These are phyloP conservation scores for Apodemus agrarius DNA, from an alignment of 2,797 vertebrate genomes.

Conservation along the genomic window DNA sequence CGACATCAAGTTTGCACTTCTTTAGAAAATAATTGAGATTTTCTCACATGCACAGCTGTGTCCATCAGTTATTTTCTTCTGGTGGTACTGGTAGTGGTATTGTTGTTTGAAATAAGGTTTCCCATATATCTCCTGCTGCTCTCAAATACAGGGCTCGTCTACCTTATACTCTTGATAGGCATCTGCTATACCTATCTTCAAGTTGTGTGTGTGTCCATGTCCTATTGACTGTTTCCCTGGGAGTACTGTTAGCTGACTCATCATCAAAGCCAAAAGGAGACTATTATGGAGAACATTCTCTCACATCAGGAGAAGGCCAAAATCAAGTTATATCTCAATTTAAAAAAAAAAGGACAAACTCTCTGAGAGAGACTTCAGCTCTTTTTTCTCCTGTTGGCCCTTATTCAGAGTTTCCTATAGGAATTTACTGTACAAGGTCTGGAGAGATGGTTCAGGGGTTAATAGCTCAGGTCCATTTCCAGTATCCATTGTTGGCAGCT, in stretches of 20 bases:
- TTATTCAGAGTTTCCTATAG: conserved; percentile 17
- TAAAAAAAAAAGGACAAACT: neutral
- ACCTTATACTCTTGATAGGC: neutral
- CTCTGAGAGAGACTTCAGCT: neutral
- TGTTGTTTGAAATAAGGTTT: neutral
- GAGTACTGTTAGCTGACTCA: neutral
- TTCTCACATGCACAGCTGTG: neutral
- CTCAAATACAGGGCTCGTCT: neutral
- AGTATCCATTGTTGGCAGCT: neutral
- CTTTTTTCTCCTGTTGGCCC: neutral
- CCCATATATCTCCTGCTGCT: neutral
- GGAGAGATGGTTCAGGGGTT: neutral
- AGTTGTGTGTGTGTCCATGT: neutral
- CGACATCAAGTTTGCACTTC: neutral
- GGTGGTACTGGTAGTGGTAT: too few relatives aligned
- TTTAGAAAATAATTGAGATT: neutral
- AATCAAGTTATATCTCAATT: neutral
- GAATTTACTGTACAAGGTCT: neutral
- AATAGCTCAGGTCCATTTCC: neutral
- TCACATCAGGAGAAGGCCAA: neutral
- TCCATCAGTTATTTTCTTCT: neutral
- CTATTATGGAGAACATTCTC: neutral
- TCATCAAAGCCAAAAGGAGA: neutral
- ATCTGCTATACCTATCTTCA: neutral
- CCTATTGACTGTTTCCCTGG: neutral